These are phyloP conservation scores for Sarcophaga carnaria DNA, from an alignment of 2,888 invertebrate species.

Conservation along the genomic window DNA sequence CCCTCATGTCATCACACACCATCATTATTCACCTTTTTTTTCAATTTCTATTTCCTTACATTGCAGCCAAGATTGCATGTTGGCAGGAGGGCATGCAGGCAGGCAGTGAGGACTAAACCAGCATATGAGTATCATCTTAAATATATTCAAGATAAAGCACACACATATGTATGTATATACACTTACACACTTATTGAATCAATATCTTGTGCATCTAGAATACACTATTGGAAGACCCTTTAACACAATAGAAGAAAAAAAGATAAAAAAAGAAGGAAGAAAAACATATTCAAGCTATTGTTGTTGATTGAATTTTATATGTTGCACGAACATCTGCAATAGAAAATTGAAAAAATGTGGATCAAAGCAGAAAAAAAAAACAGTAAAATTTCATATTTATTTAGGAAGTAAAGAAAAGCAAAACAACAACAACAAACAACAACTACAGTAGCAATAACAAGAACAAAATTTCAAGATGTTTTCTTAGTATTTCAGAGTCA, in stretches of 20 bases:
- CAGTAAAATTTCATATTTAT: neutral
- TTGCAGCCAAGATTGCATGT: neutral
- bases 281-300: neutral
- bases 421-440: neutral
- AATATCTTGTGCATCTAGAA: neutral
- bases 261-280: neutral
- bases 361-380: neutral
- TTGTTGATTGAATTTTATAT: slow-evolving; percentile 9
- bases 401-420: neutral
- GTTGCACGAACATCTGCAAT: slow-evolving; percentile 1
- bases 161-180: neutral
- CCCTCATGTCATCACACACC: neutral
- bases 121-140: neutral
- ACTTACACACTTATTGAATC: neutral
- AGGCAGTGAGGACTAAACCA: neutral
- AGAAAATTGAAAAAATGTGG: neutral
- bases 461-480: too few species aligned
- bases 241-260: neutral
- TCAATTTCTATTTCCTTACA: neutral
- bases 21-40: neutral
- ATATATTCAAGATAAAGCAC: neutral
- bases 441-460: neutral
- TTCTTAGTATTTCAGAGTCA: too few species aligned
- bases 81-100: neutral
- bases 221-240: neutral